phyloP scores from a whole-genome alignment of 2,888 invertebrate species.

The Liopterus haemorrhoidalis region DNA sequence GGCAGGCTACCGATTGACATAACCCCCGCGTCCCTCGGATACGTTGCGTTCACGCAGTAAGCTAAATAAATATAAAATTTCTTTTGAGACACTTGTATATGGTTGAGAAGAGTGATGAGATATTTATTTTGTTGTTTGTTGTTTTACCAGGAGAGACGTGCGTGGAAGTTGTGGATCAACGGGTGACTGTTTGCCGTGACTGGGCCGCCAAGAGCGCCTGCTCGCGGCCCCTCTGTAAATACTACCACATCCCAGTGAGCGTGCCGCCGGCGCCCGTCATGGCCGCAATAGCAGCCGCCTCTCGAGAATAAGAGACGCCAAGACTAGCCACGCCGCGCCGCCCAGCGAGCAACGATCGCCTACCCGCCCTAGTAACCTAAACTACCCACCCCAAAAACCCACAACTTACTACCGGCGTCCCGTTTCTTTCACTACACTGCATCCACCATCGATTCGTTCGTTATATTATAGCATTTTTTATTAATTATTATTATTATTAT shows the following conservation, averaged over 20 bases:
- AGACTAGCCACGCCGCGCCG: slow-evolving; percentile 44
- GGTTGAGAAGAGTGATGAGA: no score
- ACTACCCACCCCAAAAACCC: no score
- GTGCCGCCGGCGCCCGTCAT: slow-evolving; percentile 77
- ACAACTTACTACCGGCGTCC: no score
- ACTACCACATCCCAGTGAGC: slow-evolving; percentile 92
- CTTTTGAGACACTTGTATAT: no score
- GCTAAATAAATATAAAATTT: no score
- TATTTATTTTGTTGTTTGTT: no score
- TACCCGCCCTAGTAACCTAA: no score
- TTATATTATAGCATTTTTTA: slow-evolving; percentile 4
- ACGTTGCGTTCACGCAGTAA: no score
- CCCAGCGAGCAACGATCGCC: no score
- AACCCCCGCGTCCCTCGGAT: no score
- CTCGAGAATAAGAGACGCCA: no score
- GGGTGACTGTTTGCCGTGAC: slow-evolving; percentile 94
- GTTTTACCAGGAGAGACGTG: slow-evolving; percentile 74
- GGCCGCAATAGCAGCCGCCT: slow-evolving; percentile 51
- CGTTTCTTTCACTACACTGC: background rate
- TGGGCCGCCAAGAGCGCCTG: slow-evolving; percentile 92
- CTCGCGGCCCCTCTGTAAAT: slow-evolving; percentile 90
- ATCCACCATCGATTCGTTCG: background rate
- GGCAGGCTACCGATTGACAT: no score
- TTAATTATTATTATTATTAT: background rate
- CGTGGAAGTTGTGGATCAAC: slow-evolving; percentile 92